These are phyloP conservation scores for Cryptomyrus ogoouensis DNA, from an alignment of 2,113 vertebrate species.

Conservation along the genomic window DNA sequence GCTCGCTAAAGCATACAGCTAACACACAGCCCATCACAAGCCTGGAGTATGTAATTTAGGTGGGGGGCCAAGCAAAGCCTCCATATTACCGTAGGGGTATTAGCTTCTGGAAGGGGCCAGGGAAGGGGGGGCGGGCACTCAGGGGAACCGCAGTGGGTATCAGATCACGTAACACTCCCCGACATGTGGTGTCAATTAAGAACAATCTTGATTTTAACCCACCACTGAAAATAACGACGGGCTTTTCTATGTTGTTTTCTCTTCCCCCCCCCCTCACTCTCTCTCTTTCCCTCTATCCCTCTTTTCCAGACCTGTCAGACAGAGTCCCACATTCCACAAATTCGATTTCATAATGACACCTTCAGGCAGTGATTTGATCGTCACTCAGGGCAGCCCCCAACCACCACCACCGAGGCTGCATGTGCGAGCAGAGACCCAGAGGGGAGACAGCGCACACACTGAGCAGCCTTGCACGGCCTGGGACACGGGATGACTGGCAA, in stretches of 20 bases:
- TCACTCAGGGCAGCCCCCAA: slow-evolving; percentile 9
- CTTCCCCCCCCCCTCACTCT: slow-evolving; percentile 20
- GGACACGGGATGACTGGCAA: background rate
- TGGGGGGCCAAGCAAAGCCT: background rate
- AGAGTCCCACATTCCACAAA: slow-evolving; percentile 35
- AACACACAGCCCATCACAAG: slow-evolving; percentile 38
- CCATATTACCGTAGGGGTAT: slow-evolving; percentile 52
- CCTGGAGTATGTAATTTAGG: slow-evolving; percentile 46
- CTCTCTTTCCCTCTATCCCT: background rate
- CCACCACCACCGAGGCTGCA: background rate
- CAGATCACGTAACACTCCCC: slow-evolving; percentile 66
- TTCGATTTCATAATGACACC: slow-evolving; percentile 46
- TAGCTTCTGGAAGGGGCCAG: slow-evolving; percentile 48
- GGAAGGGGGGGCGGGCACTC: slow-evolving; percentile 25
- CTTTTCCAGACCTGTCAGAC: slow-evolving; percentile 40
- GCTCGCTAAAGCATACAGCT: slow-evolving; percentile 52
- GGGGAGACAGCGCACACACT: slow-evolving; percentile 20
- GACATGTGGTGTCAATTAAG: slow-evolving; percentile 75
- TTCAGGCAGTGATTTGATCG: slow-evolving; percentile 35
- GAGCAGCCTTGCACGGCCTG: background rate
- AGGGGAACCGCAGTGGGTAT: slow-evolving; percentile 52
- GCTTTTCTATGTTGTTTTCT: slow-evolving; percentile 47
- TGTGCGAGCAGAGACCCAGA: background rate
- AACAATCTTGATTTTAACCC: slow-evolving; percentile 74
- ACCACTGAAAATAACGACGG: slow-evolving; percentile 62